Evolutionary conservation across 1,140 invertebrate genomes (phyloP), one percentile per base, ranked within the genome.

Genomic region (Pemphigus obesinymphae): DNA sequence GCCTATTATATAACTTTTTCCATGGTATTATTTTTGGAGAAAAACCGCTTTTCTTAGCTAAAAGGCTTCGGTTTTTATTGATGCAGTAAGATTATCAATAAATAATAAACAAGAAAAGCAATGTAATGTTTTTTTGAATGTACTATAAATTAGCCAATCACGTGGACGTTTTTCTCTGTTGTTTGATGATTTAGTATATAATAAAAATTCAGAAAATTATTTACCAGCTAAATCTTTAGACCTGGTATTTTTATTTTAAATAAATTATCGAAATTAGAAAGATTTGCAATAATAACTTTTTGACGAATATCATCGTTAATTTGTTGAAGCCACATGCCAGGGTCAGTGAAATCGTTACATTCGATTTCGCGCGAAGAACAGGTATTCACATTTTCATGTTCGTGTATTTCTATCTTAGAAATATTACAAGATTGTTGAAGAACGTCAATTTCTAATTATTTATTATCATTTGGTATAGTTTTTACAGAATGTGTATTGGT

Each of bases 81-180:
- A 20, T 13, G 13, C 50, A 53, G 45, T 55, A 55, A 58, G 34
- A n/a, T 37, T 80, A 13, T 43, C 37, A 34, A 6, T 55, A 80
- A 50, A 80, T 34, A 58, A 43, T 26, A 37, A 50, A 50, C 45
- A 80, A 55, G 50, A 10, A 80, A 80, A 55, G 20, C 53, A 58
- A 23, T 58, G 53, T 13, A 80, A 37, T 55, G 75, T 58, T 55
- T 80, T 17, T 58, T 58, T 37, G 17, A 15, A 31, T 17, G 13
- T 34, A 55, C 75, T 78, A 40, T 48, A 78, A 55, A 78, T 55
- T 34, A 78, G 75, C 75, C 75, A 55, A 55, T 78, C 75, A 10
- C 45, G 75, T 26, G 29, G 43, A 78, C 31, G 31, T 78, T 78
- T 78, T 55, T 78, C 75, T 55, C 75, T 55, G 23, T 78, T 55